A percentile compares a stretch with the other conserved stretches of the same genome.
Conservation (phyloP, 2,888 invertebrate genomes). For the Heliconius ethilla region DNA sequence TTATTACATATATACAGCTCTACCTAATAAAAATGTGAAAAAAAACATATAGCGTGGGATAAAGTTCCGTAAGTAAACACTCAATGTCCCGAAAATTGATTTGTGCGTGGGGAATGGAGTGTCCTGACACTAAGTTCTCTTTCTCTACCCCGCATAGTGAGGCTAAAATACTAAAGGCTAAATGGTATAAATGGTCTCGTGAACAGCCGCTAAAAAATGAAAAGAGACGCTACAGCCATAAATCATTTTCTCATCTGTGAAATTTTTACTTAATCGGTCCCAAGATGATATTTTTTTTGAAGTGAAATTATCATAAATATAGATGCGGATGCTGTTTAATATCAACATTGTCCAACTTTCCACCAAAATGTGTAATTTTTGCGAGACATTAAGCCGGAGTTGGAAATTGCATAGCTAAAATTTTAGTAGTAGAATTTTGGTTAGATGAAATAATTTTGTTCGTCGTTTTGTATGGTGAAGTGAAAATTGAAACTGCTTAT, state of each 20-base stretch:
- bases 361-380: constrained; percentile 37
- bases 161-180: neutral
- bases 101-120: neutral
- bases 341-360: constrained; percentile 37
- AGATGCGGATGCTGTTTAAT: constrained; percentile 32
- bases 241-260: constrained; percentile 25
- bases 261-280: constrained; percentile 19
- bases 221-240: neutral
- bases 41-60: too few species aligned
- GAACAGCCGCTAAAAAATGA: constrained; percentile 4
- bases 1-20: too few species aligned
- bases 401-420: constrained; percentile 33
- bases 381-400: constrained; percentile 34
- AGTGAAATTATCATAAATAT: constrained; percentile 33
- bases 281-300: constrained; percentile 29
- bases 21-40: too few species aligned
- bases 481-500: constrained; percentile 21
- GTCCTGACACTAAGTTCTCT: neutral
- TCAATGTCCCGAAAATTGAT: neutral
- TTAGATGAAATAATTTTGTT: constrained; percentile 25
- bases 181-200: neutral
- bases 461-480: constrained; percentile 23
- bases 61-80: too few species aligned
- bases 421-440: constrained; percentile 29
- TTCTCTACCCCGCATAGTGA: too few species aligned